Evolutionary conservation across 2,797 vertebrate species (phyloP), one percentile per base, ranked within the genome.

Genomic region (Caiman crocodilus): DNA sequence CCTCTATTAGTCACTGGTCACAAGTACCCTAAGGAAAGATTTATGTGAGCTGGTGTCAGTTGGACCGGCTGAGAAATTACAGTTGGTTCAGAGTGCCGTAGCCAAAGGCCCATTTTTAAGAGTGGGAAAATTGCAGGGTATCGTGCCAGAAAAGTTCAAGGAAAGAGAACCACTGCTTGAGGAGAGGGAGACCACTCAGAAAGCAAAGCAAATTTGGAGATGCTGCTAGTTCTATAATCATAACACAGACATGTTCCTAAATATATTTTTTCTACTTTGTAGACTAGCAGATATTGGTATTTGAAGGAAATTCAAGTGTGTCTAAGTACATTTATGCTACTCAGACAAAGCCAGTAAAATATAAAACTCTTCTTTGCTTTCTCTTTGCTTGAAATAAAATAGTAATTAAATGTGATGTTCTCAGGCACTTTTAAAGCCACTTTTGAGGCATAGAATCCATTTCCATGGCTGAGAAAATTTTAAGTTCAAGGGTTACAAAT

Each of bases 381-480:
- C 78, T 55, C 26, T 87, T 95, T 71, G 77, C 82, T 56, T 93
- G 60, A 92, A 84, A 69, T 28, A 90, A 94, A 89, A 84, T 42
- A 87, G 20, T 92, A 90, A 89, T 92, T 85, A 90, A 94, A 93
- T 90, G 15, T 79, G 56, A 9, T 76, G 76, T 93, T 96, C 69
- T 93, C 69, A 90, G 74, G 75, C 30, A 74, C 30, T 94, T 90
- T 79, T 81, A 71, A 90, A 90, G 87, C 76, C 32, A 74, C 30
- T 94, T 90, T 79, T 81, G 64, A 90, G 91, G 87, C 76, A 85
- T 91, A 35, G 65, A 94, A 84, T 96, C 80, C 91, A 71, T 90
- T 95, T 82, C 74, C 93, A 93, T 92, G 75, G 60, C 87, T 87
- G 74, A 95, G 56, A 94, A 96, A 95, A 84, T 78, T 88, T 83